Conservation (phyloP, 1,140 invertebrate genomes). For the Lepidurus arcticus region DNA sequence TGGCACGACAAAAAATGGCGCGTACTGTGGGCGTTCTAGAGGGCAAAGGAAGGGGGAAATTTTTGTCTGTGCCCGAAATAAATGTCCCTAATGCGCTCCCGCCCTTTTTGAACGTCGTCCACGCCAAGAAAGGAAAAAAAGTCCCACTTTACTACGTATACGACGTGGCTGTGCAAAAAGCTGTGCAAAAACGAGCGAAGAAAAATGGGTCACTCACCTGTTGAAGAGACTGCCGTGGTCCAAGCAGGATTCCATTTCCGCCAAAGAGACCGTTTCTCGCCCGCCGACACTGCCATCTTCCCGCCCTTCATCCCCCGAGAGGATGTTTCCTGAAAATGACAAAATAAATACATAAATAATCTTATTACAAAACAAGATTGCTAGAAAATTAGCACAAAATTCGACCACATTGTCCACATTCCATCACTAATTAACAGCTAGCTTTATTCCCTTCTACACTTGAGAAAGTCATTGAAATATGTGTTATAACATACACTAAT, state of each 20-base stretch:
- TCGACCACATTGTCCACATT: too few relatives aligned
- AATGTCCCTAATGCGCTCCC: slow-evolving; percentile 1
- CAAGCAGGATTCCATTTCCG: slow-evolving; percentile 34
- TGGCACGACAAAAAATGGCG: not conserved
- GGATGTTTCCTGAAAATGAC: not conserved
- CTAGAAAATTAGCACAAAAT: too few relatives aligned
- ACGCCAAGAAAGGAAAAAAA: not conserved
- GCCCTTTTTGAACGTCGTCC: not conserved
- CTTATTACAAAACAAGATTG: too few relatives aligned
- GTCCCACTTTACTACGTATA: not conserved
- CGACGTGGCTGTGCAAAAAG: not conserved
- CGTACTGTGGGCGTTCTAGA: not conserved
- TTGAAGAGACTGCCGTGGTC: slow-evolving; percentile 39
- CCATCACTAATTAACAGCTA: not conserved
- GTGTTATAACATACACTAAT: too few relatives aligned
- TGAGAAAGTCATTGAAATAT: not conserved
- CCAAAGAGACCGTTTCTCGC: slow-evolving; percentile 29
- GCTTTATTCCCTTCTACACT: not conserved
- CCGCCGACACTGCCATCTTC: slow-evolving; percentile 25
- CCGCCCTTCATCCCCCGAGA: slow-evolving; percentile 27
- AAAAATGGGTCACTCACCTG: slow-evolving; percentile 40
- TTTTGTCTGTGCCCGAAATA: not conserved
- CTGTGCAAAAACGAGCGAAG: not conserved
- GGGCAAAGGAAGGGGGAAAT: not conserved
- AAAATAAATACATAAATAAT: not conserved